Evolutionary conservation across 2,888 invertebrate species (phyloP).

Genomic region (Troglohyphantes excavatus): DNA sequence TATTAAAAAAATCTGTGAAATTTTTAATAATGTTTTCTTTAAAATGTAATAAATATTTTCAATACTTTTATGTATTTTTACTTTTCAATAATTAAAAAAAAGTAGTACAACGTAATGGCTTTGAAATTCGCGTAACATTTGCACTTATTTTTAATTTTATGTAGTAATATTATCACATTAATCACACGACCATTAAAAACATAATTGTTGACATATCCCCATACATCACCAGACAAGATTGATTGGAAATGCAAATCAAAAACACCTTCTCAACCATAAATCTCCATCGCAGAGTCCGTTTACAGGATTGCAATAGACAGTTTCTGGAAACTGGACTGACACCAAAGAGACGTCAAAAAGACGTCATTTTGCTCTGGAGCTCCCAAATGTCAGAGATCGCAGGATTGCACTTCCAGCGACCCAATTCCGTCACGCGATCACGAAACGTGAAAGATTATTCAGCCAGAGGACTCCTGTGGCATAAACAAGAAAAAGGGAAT

Average conservation of each 20-base stretch:
- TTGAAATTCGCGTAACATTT: too few species aligned
- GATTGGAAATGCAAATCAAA: background rate
- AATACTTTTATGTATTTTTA: too few species aligned
- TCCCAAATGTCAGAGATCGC: background rate
- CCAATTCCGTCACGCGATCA: conserved; percentile 25
- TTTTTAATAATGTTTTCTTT: too few species aligned
- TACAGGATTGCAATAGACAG: background rate
- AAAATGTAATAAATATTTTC: too few species aligned
- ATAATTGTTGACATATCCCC: background rate
- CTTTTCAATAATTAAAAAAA: too few species aligned
- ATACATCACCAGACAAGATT: background rate
- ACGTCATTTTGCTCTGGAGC: background rate
- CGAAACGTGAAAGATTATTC: conserved; percentile 21
- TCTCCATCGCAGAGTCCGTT: background rate
- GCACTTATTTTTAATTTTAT: too few species aligned
- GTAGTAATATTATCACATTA: too few species aligned
- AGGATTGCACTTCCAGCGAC: background rate
- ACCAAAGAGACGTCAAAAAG: background rate
- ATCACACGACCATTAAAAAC: too few species aligned
- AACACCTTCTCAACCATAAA: background rate
- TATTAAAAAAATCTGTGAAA: too few species aligned
- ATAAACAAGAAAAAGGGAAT: too few species aligned
- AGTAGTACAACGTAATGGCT: too few species aligned
- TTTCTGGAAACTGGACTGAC: background rate
- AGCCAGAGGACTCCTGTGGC: too few species aligned